phyloP scores from a whole-genome alignment of 1,140 invertebrate species.

The Aphidius ervi region DNA sequence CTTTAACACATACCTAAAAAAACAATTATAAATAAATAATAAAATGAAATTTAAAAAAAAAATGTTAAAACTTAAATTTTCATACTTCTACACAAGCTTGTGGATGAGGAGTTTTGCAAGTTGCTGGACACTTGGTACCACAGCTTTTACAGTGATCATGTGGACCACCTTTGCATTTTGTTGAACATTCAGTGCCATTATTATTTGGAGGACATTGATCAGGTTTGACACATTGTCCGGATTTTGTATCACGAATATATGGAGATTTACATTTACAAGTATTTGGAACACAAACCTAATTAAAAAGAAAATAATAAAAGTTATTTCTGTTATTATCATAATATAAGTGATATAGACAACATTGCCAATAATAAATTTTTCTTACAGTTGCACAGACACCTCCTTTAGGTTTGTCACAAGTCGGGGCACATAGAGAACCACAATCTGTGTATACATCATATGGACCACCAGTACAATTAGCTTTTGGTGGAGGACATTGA shows the following conservation, averaged over 20 bases:
- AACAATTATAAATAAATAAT: too few species aligned
- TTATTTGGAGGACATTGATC: not conserved
- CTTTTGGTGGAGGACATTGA: not conserved
- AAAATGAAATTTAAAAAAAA: not conserved
- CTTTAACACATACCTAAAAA: too few species aligned
- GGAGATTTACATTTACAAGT: not conserved
- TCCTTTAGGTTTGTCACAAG: not conserved
- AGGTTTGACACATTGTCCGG: not conserved
- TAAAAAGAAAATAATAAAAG: not conserved
- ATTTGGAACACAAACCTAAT: not conserved
- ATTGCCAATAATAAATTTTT: not conserved
- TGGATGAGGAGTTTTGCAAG: not conserved
- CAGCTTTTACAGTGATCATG: not conserved
- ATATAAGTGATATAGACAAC: not conserved
- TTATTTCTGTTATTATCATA: not conserved
- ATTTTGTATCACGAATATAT: not conserved
- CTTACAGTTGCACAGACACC: conserved; percentile 4
- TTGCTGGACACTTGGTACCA: not conserved
- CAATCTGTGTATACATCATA: not conserved
- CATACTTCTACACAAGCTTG: not conserved
- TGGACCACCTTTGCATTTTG: conserved; percentile 3
- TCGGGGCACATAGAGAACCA: not conserved
- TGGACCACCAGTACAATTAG: conserved; percentile 1
- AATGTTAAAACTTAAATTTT: not conserved
- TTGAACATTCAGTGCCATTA: too few species aligned